These are phyloP conservation scores for Rhynchophorus ferrugineus DNA, from an alignment of 1,140 invertebrate species.

Conservation along the genomic window DNA sequence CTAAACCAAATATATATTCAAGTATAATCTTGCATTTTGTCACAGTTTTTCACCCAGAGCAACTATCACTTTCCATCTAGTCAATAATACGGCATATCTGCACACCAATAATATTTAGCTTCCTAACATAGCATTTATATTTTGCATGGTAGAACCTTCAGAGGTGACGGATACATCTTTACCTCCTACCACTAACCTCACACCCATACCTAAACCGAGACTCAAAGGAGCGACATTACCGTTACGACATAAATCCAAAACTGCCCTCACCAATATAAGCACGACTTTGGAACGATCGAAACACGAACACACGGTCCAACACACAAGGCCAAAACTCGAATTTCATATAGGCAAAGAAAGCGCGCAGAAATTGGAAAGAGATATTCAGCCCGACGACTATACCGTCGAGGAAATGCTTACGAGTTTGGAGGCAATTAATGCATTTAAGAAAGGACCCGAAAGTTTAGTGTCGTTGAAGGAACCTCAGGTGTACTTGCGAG, in stretches of 20 bases:
- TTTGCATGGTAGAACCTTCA: constrained; percentile 37
- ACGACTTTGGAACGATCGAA: not conserved
- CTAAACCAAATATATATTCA: too few species aligned
- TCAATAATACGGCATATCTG: too few species aligned
- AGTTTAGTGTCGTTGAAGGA: too few species aligned
- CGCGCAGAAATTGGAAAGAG: too few species aligned
- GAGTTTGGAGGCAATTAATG: constrained; percentile 9
- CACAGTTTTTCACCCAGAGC: too few species aligned
- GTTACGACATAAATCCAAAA: not conserved
- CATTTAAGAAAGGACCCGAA: constrained; percentile 11
- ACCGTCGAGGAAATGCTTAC: constrained; percentile 17
- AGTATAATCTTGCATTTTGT: too few species aligned
- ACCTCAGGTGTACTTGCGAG: too few species aligned
- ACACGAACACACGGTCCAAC: not conserved
- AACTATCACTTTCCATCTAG: too few species aligned
- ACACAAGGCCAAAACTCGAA: not conserved
- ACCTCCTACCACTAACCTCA: constrained; percentile 25
- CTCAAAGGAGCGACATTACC: constrained; percentile 11
- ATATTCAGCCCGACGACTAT: constrained; percentile 11
- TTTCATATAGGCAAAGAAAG: not conserved
- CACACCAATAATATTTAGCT: constrained; percentile 14
- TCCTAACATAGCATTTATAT: constrained; percentile 32
- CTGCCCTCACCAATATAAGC: too few species aligned
- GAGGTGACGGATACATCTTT: constrained; percentile 24
- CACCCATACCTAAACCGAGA: constrained; percentile 25